phyloP scores from a whole-genome alignment of 2,113 vertebrate genomes.

The Merops nubicus region DNA sequence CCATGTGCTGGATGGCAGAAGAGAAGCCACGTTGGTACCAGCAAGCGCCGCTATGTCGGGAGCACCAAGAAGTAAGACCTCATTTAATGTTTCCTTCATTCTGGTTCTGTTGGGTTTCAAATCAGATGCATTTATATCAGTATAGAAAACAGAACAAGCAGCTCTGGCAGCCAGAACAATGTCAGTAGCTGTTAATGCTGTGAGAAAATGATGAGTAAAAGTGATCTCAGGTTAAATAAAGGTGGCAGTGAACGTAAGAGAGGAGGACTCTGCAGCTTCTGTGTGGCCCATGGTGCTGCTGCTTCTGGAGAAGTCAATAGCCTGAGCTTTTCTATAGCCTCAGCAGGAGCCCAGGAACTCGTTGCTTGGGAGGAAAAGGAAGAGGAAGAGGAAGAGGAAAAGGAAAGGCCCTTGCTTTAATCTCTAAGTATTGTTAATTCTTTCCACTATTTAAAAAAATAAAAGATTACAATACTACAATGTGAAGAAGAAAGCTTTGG shows the following conservation, averaged over 20 bases:
- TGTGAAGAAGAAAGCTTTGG: not conserved
- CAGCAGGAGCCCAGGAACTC: not conserved
- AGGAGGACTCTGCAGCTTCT: not conserved
- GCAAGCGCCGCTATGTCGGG: fast-evolving
- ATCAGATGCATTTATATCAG: not conserved
- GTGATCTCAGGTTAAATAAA: fast-evolving
- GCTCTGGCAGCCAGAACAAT: not conserved
- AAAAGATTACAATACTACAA: not conserved
- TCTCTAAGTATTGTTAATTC: not conserved
- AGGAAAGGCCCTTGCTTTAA: not conserved
- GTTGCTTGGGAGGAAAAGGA: not conserved
- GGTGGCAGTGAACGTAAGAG: not conserved
- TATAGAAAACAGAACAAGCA: not conserved
- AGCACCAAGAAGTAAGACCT: not conserved
- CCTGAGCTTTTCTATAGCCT: not conserved
- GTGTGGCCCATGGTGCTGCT: not conserved
- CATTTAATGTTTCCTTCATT: not conserved
- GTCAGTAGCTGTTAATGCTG: not conserved
- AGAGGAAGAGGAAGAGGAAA: not conserved
- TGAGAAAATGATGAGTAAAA: not conserved
- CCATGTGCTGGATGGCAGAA: fast-evolving
- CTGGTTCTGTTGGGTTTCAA: not conserved
- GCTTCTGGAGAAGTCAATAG: not conserved
- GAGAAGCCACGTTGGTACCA: fast-evolving
- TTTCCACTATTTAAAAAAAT: not conserved